A percentile compares a stretch with the other conserved stretches of the same genome.
Conservation (phyloP, 2,888 invertebrate genomes). For the Gandaritis pyraliata region DNA sequence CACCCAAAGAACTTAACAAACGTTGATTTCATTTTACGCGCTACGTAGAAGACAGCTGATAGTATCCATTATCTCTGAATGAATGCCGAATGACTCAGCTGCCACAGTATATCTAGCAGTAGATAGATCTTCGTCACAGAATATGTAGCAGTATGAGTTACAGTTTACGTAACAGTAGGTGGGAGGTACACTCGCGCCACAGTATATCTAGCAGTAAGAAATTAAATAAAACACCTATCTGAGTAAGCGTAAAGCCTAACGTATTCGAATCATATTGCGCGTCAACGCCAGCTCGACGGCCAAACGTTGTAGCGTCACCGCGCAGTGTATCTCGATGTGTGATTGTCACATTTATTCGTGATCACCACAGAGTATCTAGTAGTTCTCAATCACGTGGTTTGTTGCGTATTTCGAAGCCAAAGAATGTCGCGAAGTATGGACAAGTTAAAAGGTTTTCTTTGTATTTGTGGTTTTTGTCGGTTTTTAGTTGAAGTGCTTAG, state of each 20-base stretch:
- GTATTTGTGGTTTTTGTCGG: slow-evolving; percentile 6
- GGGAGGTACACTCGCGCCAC: slow-evolving; percentile 40
- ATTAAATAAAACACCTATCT: no score
- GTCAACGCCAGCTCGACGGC: no score
- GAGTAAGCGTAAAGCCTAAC: no score
- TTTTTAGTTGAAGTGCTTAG: background rate
- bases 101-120: slow-evolving; percentile 15
- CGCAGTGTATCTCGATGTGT: no score
- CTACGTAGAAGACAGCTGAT: slow-evolving; percentile 51
- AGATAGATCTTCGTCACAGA: no score
- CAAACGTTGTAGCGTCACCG: no score
- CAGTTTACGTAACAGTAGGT: slow-evolving; percentile 13
- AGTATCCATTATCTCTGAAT: slow-evolving; percentile 54
- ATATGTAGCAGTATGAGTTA: no score
- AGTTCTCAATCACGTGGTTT: slow-evolving; percentile 17
- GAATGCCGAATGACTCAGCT: slow-evolving; percentile 54
- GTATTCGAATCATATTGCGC: no score
- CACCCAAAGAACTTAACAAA: background rate
- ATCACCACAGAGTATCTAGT: no score
- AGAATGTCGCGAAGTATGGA: slow-evolving; percentile 18
- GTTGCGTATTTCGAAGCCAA: slow-evolving; percentile 17
- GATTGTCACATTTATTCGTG: no score
- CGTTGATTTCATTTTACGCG: background rate
- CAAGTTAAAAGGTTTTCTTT: slow-evolving; percentile 22
- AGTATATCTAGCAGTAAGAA: slow-evolving; percentile 13